phyloP scores from a whole-genome alignment of 2,797 vertebrate genomes.

The Lycodopsis pacificus region DNA sequence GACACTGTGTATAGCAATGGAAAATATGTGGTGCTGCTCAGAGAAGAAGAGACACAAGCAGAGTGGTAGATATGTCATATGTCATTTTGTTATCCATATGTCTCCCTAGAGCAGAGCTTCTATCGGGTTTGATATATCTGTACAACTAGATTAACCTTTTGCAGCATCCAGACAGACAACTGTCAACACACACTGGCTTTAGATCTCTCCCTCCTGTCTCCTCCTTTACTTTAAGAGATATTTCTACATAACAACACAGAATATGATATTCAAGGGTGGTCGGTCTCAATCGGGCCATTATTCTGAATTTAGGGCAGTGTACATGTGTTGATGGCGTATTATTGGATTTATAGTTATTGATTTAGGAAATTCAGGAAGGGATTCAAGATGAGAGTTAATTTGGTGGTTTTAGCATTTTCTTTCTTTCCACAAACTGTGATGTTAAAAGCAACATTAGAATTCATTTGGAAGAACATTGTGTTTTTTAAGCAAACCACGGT shows the following conservation, averaged over 20 bases:
- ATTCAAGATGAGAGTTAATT: background rate
- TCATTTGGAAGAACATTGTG: slow-evolving; percentile 1
- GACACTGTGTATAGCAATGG: background rate
- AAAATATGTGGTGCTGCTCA: slow-evolving; percentile 11
- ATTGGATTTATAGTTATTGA: background rate
- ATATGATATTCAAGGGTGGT: slow-evolving; percentile 2
- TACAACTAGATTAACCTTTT: slow-evolving; percentile 68
- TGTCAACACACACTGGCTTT: slow-evolving; percentile 41
- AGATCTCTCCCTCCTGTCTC: slow-evolving; percentile 10
- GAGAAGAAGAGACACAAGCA: slow-evolving; percentile 7
- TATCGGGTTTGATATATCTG: slow-evolving; percentile 56
- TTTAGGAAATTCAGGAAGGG: too few relatives aligned
- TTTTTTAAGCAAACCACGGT: background rate
- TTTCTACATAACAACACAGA: background rate
- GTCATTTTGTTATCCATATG: slow-evolving; percentile 55
- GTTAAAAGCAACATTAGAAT: slow-evolving; percentile 12
- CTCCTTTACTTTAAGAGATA: background rate
- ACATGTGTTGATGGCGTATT: background rate
- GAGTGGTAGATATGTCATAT: slow-evolving; percentile 45
- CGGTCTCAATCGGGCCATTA: background rate
- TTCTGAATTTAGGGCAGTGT: background rate
- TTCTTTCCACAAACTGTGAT: background rate
- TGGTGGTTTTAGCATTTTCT: background rate
- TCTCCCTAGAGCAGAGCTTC: slow-evolving; percentile 43
- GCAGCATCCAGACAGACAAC: slow-evolving; percentile 52